phyloP scores from a whole-genome alignment of 2,113 vertebrate species.

The Jaculus jaculus region DNA sequence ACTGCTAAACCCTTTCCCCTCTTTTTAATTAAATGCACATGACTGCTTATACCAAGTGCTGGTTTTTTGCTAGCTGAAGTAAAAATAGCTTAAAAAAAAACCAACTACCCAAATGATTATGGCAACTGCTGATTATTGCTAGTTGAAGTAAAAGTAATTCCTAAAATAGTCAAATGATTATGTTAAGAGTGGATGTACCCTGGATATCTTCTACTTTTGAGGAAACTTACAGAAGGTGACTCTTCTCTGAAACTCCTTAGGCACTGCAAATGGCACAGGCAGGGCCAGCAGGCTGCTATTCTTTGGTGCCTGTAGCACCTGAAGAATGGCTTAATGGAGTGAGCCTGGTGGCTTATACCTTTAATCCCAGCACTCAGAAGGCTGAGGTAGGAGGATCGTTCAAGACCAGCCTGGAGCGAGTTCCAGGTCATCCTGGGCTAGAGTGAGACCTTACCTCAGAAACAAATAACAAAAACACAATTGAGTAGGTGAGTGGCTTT shows the following conservation, averaged over 20 bases:
- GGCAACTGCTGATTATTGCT: neutral
- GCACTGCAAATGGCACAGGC: neutral
- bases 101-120: slow-evolving; percentile 56
- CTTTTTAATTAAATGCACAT: no score
- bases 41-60: slow-evolving; percentile 34
- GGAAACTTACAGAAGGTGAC: neutral
- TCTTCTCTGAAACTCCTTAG: slow-evolving; percentile 4
- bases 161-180: slow-evolving; percentile 57
- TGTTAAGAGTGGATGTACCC: neutral
- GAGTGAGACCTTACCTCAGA: no score
- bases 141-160: slow-evolving; percentile 48
- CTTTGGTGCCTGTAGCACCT: neutral
- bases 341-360: no score
- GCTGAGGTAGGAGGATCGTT: no score
- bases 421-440: no score
- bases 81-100: slow-evolving; percentile 58
- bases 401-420: no score
- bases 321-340: neutral
- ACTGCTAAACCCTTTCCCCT: no score
- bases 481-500: neutral
- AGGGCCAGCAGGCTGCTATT: no score
- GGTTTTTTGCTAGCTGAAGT: slow-evolving; percentile 52
- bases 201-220: neutral
- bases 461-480: no score
- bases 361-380: no score